Evolutionary conservation across 2,113 vertebrate species (phyloP).

Genomic region (Phrynosoma blainvillii): DNA sequence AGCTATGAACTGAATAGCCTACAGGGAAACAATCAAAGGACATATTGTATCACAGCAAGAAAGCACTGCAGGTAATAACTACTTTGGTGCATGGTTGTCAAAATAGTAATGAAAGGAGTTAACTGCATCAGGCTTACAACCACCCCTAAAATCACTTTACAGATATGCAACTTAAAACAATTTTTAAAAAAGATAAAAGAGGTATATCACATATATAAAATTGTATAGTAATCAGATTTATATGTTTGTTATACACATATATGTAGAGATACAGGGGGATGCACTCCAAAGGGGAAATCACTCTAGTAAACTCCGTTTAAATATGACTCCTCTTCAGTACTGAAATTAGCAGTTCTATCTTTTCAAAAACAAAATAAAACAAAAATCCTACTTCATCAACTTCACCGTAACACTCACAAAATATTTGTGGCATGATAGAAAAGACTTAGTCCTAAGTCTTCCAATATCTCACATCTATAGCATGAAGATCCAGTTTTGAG

Average conservation of each 20-base stretch:
- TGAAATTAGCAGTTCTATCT: neutral
- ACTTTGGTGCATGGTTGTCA: conserved; percentile 24
- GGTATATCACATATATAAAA: neutral
- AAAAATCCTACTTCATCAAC: neutral
- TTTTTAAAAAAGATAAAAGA: neutral
- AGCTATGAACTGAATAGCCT: conserved; percentile 4
- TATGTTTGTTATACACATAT: neutral
- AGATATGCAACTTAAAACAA: neutral
- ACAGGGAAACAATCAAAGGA: conserved; percentile 8
- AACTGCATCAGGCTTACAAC: neutral
- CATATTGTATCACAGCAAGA: conserved; percentile 12
- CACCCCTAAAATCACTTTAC: neutral
- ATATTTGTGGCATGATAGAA: neutral
- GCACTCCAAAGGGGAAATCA: neutral
- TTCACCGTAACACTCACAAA: neutral
- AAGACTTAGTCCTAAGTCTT: neutral
- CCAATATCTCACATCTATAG: neutral
- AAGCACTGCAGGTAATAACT: conserved; percentile 25
- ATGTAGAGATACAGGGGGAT: neutral
- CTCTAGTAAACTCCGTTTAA: neutral
- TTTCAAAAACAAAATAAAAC: neutral
- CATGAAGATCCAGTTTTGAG: neutral
- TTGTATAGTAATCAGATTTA: neutral
- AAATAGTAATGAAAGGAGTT: conserved; percentile 17
- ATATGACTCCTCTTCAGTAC: neutral